Conservation (phyloP, 2,888 invertebrate species). For the Polylopha cassiicola region DNA sequence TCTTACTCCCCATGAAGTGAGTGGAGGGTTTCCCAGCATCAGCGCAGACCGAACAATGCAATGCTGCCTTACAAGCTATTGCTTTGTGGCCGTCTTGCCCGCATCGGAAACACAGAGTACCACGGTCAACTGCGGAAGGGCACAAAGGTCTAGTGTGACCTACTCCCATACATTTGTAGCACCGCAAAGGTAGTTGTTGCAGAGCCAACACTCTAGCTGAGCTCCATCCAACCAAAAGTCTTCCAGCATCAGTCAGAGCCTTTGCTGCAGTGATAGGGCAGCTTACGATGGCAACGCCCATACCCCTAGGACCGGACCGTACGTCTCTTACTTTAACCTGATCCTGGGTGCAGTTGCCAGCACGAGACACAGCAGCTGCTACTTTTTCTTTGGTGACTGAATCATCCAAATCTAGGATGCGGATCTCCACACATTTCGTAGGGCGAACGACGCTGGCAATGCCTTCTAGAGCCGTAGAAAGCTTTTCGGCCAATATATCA, state of each 20-base stretch:
- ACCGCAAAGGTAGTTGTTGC: neutral
- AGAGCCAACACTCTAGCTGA: neutral
- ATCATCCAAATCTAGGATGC: neutral
- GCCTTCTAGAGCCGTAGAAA: neutral
- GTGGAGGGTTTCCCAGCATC: neutral
- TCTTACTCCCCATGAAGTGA: neutral
- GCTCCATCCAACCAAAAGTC: constrained; percentile 1
- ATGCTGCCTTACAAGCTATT: neutral
- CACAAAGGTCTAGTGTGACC: constrained; percentile 2
- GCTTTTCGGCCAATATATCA: neutral
- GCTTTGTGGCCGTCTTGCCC: constrained; percentile 2
- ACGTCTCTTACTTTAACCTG: neutral
- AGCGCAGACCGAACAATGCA: neutral
- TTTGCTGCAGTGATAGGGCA: constrained; percentile 1
- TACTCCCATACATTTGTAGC: constrained; percentile 2
- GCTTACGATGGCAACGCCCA: neutral
- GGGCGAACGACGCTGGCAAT: neutral
- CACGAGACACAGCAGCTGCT: neutral
- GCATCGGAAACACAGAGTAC: constrained; percentile 5
- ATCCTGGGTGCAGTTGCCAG: neutral
- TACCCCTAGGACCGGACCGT: neutral
- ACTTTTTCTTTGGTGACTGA: neutral
- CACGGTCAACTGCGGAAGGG: neutral
- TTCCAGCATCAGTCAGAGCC: neutral
- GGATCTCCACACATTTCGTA: neutral